Evolutionary conservation across 35 echinoderm and acorn worm genomes (phyloP), one percentile per base, ranked within the genome.

Genomic region (Lytechinus pictus): DNA sequence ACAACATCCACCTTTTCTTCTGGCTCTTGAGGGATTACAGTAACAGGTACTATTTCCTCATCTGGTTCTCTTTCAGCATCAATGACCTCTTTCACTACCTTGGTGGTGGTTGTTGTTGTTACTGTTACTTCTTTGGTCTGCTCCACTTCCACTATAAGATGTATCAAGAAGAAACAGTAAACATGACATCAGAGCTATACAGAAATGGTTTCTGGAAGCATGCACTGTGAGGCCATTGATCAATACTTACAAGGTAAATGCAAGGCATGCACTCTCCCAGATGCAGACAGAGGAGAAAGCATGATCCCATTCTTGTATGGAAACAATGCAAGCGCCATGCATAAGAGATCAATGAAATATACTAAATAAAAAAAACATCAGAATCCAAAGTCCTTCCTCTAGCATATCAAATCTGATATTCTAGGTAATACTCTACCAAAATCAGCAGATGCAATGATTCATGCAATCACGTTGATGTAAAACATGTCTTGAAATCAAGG

Each of bases 1-100:
- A 92, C 58, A 57, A 92, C 54, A 61, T 91, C 95, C 54, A 96
- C 91, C 52, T 96, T 57, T 52, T 96, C 89, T 58, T 89, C 87
- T 52, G 91, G 54, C 29, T 92, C 89, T 66, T 96, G 53, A 1
- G 92, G 92, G n/a, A 57, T 93, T 10, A 93, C 24, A 10, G 10
- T 93, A 24, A 93, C 53, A 55, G 92, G 52, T 53, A 6, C 52
- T 93, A 93, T 57, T 5, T 93, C 92, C 53, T 93, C 92, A 57
- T 93, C 92, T 55, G 54, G 92, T 27, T 55, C 27, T 55, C 92
- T 93, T 19, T 93, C 92, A 10, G 88, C 52, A 57, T 93, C 92
- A 57, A 93, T 57, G 55, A 93, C 92, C 55, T 93, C 92, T 57
- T 93, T 93, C 55, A 93, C 92, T 54, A 93, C 92, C 54, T 93